These are phyloP conservation scores for Amblyteles armatorius DNA, from an alignment of 2,888 invertebrate species.

Conservation along the genomic window DNA sequence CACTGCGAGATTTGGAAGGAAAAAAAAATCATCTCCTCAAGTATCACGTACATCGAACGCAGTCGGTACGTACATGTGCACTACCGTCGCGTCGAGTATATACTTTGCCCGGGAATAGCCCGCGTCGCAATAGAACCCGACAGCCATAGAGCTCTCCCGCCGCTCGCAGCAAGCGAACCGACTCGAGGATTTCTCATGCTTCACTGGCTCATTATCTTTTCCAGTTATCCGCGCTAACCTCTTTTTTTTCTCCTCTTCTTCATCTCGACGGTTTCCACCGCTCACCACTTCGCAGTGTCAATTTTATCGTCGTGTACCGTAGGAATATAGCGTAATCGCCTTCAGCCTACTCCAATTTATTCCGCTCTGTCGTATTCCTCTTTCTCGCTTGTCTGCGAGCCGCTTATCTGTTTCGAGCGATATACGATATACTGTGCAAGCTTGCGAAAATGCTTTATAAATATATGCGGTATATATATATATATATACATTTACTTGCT, in stretches of 20 bases:
- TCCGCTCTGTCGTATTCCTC: conserved; percentile 5
- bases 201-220: conserved; percentile 64
- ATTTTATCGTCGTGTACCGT: conserved; percentile 40
- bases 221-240: conserved; percentile 61
- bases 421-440: conserved; percentile 33
- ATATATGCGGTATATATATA: not conserved
- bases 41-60: conserved; percentile 19
- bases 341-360: conserved; percentile 60
- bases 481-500: no score
- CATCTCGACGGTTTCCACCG: conserved; percentile 16
- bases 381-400: conserved; percentile 14
- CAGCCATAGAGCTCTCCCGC: conserved; percentile 7
- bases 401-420: conserved; percentile 46
- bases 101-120: conserved; percentile 37
- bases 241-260: conserved; percentile 39
- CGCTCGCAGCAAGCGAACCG: conserved; percentile 31
- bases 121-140: conserved; percentile 20
- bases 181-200: conserved; percentile 61
- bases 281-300: conserved; percentile 27
- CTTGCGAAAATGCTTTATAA: conserved; percentile 42
- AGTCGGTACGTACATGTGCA: not conserved
- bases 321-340: conserved; percentile 37
- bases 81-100: conserved; percentile 16
- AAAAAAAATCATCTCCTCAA: conserved; percentile 6
- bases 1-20: not conserved